Evolutionary conservation across 2,797 vertebrate genomes (phyloP).

Genomic region (Acanthis flammea): DNA sequence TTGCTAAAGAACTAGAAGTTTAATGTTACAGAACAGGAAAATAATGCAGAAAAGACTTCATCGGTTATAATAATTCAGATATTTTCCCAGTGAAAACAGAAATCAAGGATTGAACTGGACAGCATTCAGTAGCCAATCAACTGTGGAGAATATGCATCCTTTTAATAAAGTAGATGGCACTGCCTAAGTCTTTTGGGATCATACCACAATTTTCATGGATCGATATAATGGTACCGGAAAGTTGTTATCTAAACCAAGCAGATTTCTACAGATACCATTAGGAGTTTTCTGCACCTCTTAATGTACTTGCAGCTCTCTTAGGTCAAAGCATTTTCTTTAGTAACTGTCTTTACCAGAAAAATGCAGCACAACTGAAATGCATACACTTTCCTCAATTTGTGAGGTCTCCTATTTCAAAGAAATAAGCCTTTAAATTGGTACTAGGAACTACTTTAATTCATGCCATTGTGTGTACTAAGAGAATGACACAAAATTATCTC

Average conservation of each 20-base stretch:
- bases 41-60: background rate
- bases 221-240: rapidly evolving
- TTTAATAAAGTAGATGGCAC: background rate
- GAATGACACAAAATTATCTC: background rate
- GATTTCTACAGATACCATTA: background rate
- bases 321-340: background rate
- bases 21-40: background rate
- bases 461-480: background rate
- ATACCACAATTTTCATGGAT: rapidly evolving
- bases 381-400: background rate
- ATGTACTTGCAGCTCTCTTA: background rate
- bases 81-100: background rate
- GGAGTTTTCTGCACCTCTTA: background rate
- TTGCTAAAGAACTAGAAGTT: background rate
- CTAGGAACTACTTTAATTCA: background rate
- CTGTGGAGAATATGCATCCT: background rate
- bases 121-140: background rate
- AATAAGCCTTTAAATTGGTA: background rate
- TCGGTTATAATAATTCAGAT: background rate
- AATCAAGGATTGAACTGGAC: background rate
- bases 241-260: background rate
- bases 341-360: background rate
- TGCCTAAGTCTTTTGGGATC: background rate
- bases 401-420: background rate
- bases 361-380: background rate